phyloP scores from a whole-genome alignment of 2,888 invertebrate species.

The Cataglyphis albicans region DNA sequence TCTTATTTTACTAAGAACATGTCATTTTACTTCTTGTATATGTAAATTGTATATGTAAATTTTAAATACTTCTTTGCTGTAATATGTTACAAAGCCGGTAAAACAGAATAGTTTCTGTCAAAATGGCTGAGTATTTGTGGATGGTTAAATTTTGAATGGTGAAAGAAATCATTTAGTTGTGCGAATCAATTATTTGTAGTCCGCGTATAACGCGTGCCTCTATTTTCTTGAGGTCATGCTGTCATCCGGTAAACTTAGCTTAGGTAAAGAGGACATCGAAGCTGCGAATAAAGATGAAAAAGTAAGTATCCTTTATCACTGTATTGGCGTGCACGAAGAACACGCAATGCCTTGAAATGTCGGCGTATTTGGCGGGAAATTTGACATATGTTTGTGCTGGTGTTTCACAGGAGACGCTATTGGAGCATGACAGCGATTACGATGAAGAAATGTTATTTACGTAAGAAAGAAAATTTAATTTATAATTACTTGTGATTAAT shows the following conservation, averaged over 20 bases:
- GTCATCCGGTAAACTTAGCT: constrained; percentile 74
- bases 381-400: constrained; percentile 42
- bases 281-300: constrained; percentile 80
- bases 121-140: constrained; percentile 41
- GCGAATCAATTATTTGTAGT: not conserved
- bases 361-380: constrained; percentile 59
- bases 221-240: constrained; percentile 69
- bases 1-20: constrained; percentile 56
- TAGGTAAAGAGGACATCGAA: constrained; percentile 79
- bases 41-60: too few species aligned
- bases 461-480: constrained; percentile 71
- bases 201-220: not conserved
- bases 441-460: constrained; percentile 83
- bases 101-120: constrained; percentile 39
- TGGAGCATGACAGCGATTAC: constrained; percentile 83
- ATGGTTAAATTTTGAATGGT: constrained; percentile 1
- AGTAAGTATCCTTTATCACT: constrained; percentile 69
- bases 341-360: not conserved
- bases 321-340: constrained; percentile 3
- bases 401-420: constrained; percentile 78
- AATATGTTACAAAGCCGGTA: constrained; percentile 17
- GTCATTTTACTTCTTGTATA: constrained; percentile 58
- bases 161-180: constrained; percentile 1
- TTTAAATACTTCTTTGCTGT: constrained; percentile 8
- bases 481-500: not conserved